A percentile compares a stretch with the other conserved stretches of the same genome.
These are phyloP conservation scores for Choreutis nemorana DNA, from an alignment of 2,888 invertebrate species.

Conservation along the genomic window DNA sequence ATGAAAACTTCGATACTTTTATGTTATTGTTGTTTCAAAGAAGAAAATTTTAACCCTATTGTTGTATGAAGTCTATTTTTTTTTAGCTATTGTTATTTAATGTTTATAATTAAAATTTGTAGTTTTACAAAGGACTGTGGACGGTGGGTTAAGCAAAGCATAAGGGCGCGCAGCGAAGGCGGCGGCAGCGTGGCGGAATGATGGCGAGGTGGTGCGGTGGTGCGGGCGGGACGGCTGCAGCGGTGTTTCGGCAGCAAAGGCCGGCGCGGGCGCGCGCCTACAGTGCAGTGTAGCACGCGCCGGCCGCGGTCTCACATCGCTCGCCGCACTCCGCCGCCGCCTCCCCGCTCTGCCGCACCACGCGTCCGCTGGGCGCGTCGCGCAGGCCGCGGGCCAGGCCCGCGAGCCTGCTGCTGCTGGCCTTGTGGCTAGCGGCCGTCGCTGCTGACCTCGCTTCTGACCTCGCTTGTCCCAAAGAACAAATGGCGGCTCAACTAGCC, in stretches of 20 bases:
- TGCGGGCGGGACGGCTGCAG: slow-evolving; percentile 20
- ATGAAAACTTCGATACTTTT: too few relatives aligned
- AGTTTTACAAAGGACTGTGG: too few relatives aligned
- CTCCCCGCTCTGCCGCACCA: slow-evolving; percentile 62
- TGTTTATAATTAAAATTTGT: too few relatives aligned
- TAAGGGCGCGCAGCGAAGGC: slow-evolving; percentile 11
- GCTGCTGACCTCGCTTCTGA: slow-evolving; percentile 40
- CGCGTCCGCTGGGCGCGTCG: slow-evolving; percentile 65
- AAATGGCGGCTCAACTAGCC: slow-evolving; percentile 32
- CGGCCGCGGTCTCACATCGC: slow-evolving; percentile 59
- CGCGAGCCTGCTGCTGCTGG: slow-evolving; percentile 65
- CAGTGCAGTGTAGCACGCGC: slow-evolving; percentile 51
- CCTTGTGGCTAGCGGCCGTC: slow-evolving; percentile 56
- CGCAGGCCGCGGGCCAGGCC: slow-evolving; percentile 66
- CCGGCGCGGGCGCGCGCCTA: slow-evolving; percentile 1
- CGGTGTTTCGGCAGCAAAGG: too few relatives aligned
- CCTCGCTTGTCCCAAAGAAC: slow-evolving; percentile 40
- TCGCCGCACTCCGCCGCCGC: slow-evolving; percentile 57
- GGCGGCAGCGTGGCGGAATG: slow-evolving; percentile 22
- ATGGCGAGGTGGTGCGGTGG: slow-evolving; percentile 18
- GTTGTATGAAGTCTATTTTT: too few relatives aligned
- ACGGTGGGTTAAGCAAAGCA: background rate
- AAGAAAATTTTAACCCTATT: too few relatives aligned
- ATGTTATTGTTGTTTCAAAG: too few relatives aligned
- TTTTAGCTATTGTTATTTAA: too few relatives aligned